Conservation (phyloP, 2,888 invertebrate genomes). For the Noctua janthina region DNA sequence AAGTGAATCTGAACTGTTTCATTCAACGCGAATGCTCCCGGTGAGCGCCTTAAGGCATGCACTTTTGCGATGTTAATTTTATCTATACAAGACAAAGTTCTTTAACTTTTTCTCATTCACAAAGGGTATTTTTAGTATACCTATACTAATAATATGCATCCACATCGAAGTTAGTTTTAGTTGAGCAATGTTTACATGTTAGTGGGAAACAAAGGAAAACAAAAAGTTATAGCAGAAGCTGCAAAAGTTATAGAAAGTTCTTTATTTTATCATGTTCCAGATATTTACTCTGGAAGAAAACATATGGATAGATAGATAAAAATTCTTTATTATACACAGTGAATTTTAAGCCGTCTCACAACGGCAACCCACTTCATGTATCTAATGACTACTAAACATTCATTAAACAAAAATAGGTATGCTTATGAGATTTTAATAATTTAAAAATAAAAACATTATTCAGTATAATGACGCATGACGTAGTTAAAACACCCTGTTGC, state of each 20-base stretch:
- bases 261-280: background rate
- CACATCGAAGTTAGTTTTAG: background rate
- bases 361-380: too few species aligned
- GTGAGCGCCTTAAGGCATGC: background rate
- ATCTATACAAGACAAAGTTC: background rate
- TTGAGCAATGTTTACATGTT: background rate
- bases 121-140: background rate
- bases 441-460: too few species aligned
- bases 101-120: background rate
- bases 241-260: background rate
- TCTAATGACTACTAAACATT: too few species aligned
- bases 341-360: too few species aligned
- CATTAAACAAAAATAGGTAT: too few species aligned
- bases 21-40: background rate
- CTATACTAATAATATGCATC: background rate
- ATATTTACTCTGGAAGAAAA: background rate
- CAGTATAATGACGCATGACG: too few species aligned
- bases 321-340: background rate
- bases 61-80: background rate
- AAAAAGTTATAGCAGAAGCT: background rate
- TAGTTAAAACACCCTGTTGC: too few species aligned
- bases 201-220: background rate
- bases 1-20: too few species aligned
- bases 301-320: background rate
- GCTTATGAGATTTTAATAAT: too few species aligned